A percentile compares a stretch with the other conserved stretches of the same genome.
These are phyloP conservation scores for Lasaia peninsularis DNA, from an alignment of 1,140 invertebrate genomes.

Conservation along the genomic window DNA sequence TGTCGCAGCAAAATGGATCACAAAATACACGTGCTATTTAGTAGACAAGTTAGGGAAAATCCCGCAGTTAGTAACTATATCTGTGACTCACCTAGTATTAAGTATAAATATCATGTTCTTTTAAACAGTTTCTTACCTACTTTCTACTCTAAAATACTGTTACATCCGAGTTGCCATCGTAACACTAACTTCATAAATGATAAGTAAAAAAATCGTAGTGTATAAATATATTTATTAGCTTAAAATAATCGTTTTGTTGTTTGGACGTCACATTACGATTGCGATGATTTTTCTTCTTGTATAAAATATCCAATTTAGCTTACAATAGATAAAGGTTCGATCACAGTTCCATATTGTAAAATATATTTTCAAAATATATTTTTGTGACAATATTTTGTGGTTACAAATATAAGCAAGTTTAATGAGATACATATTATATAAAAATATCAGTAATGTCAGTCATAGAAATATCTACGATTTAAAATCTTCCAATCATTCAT, in stretches of 20 bases:
- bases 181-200: no score
- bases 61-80: no score
- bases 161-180: no score
- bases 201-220: background rate
- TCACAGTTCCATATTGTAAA: slow-evolving; percentile 60
- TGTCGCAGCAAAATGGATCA: no score
- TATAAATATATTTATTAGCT: background rate
- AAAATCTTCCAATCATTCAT: slow-evolving; percentile 69
- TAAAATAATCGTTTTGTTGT: background rate
- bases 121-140: no score
- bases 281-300: background rate
- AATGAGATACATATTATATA: slow-evolving; percentile 27
- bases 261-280: background rate
- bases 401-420: slow-evolving; percentile 40
- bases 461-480: slow-evolving; percentile 35
- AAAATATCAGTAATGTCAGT: slow-evolving; percentile 26
- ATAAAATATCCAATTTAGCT: slow-evolving; percentile 1
- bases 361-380: slow-evolving; percentile 67
- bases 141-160: no score
- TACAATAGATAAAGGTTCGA: slow-evolving; percentile 21
- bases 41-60: no score
- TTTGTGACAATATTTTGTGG: slow-evolving; percentile 65
- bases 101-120: no score
- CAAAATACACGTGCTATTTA: no score
- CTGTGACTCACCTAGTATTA: no score